Conservation (phyloP, 2,113 vertebrate genomes). For the Climacteris rufus region DNA sequence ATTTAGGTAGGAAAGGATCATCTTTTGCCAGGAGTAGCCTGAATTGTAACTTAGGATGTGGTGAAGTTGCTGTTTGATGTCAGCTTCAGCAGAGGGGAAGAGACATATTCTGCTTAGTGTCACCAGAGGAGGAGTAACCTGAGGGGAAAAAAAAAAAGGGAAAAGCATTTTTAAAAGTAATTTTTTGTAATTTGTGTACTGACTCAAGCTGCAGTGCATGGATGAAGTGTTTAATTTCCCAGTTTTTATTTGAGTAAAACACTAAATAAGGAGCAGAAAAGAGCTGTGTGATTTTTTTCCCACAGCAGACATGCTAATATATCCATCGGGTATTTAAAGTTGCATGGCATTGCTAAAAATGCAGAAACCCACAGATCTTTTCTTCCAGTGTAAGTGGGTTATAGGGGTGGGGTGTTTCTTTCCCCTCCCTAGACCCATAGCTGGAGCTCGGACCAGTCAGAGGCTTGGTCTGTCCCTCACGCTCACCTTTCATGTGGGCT, state of each 20-base stretch:
- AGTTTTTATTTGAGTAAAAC: not conserved
- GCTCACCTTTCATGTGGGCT: not conserved
- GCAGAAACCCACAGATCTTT: not conserved
- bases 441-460: not conserved
- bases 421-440: not conserved
- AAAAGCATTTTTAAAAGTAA: not conserved
- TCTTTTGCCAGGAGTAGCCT: constrained; percentile 10
- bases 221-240: not conserved
- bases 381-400: not conserved
- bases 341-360: not conserved
- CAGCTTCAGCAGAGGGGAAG: not conserved
- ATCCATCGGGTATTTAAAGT: not conserved
- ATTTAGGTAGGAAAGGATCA: not conserved
- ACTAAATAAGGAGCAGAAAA: not conserved
- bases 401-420: not conserved
- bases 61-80: constrained; percentile 35
- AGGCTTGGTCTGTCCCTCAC: not conserved
- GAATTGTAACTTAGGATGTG: constrained; percentile 18
- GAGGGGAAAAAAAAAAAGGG: not conserved
- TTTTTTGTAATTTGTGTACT: not conserved
- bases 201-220: not conserved
- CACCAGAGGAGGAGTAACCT: not conserved
- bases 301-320: not conserved
- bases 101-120: not conserved
- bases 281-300: not conserved